These are phyloP conservation scores for Oxytorus armatus DNA, from an alignment of 2,888 invertebrate genomes.

Conservation along the genomic window DNA sequence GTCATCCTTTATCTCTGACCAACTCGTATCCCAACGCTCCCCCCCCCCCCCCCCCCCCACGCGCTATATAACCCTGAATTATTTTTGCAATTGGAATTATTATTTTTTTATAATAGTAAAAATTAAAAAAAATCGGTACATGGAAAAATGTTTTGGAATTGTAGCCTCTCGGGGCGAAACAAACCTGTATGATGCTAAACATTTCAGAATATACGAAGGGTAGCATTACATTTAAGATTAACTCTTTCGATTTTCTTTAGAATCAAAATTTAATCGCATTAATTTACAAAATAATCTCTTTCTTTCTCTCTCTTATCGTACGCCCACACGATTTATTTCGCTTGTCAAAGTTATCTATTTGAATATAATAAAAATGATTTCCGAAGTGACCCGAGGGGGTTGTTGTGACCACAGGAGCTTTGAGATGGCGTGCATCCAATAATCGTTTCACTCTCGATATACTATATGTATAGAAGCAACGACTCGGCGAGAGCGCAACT, in stretches of 20 bases:
- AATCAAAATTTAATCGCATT: too few relatives aligned
- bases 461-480: constrained; percentile 35
- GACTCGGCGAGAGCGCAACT: constrained; percentile 38
- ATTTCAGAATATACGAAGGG: background rate
- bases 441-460: constrained; percentile 71
- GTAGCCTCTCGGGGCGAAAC: background rate
- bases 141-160: background rate
- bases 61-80: constrained; percentile 24
- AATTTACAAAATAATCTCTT: too few relatives aligned
- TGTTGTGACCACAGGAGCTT: constrained; percentile 69
- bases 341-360: constrained; percentile 71
- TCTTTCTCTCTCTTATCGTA: constrained; percentile 18
- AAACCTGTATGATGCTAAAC: background rate
- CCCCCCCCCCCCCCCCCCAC: constrained; percentile 9
- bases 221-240: too few relatives aligned
- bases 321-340: constrained; percentile 53
- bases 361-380: constrained; percentile 73
- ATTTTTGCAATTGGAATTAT: constrained; percentile 37
- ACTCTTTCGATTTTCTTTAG: too few relatives aligned
- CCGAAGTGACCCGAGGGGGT: constrained; percentile 64
- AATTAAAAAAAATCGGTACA: background rate
- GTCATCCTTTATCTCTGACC: constrained; percentile 73
- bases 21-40: constrained; percentile 43
- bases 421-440: constrained; percentile 75
- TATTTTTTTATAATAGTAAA: constrained; percentile 25